Evolutionary conservation across 2,797 vertebrate genomes (phyloP).

Genomic region (Pseudomugil gertrudae): DNA sequence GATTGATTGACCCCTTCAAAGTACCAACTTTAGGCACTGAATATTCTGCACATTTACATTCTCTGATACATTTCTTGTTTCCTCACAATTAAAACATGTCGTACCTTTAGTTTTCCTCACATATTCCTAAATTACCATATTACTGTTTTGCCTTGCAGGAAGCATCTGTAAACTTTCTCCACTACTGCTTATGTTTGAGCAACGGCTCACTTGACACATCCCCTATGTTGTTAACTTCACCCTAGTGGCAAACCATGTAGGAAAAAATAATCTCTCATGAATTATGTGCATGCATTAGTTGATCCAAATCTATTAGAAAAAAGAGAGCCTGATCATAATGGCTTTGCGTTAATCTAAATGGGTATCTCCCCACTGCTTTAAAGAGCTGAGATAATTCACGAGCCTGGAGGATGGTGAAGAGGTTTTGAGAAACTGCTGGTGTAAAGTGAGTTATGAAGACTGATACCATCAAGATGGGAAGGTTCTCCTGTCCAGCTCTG

Average conservation of each 20-base stretch:
- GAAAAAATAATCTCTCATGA: constrained; percentile 52
- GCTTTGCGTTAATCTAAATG: constrained; percentile 42
- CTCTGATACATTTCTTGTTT: too few relatives aligned
- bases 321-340: constrained; percentile 14
- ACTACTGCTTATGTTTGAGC: constrained; percentile 9
- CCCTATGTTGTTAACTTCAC: constrained; percentile 34
- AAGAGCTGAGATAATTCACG: constrained; percentile 31
- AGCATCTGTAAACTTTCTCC: constrained; percentile 2
- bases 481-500: constrained; percentile 85
- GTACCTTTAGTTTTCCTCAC: neutral
- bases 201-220: constrained; percentile 18
- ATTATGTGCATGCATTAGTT: constrained; percentile 58
- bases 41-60: too few relatives aligned
- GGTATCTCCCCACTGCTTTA: constrained; percentile 12
- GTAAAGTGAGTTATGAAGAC: constrained; percentile 19
- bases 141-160: neutral
- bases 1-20: too few relatives aligned
- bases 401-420: constrained; percentile 10
- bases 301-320: constrained; percentile 27
- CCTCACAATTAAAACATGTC: too few relatives aligned
- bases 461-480: constrained; percentile 87
- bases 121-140: neutral
- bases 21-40: too few relatives aligned
- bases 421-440: constrained; percentile 14
- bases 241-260: constrained; percentile 26